Evolutionary conservation across 2,888 invertebrate genomes (phyloP), one percentile per base, ranked within the genome.

Genomic region (Ypsolopha scabrella): DNA sequence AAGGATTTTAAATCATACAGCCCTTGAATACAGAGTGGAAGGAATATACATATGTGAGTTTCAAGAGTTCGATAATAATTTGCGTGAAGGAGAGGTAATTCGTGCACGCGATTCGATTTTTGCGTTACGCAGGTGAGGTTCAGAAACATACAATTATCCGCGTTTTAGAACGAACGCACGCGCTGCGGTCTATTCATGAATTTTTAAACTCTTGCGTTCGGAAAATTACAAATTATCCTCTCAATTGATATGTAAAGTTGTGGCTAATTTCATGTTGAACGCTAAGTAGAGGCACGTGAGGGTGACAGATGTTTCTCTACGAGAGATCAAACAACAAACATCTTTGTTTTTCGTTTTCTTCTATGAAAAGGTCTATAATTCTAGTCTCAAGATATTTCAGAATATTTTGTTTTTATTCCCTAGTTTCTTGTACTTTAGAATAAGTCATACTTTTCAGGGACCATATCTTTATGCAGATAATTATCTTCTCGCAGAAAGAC

Each of bases 181-280:
- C 68, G 71, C 65, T 55, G 58, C 53, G 55, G 67, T 75, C 76
- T 75, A 74, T 73, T 70, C 71, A 69, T 65, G 67, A 70, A 51
- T 47, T 51, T 46, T 41, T 41, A 43, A 43, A 13, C 43, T 43
- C 4, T 24, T 14, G 6, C 43, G 43, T 43, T 11, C 11, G 41
- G n/a, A 24, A 24, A 24, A 24, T 24, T 24, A 24, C 4, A 13
- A 6, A n/a, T 11, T 43, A 8, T 43, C 6, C 13, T 43, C 13
- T 13, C 7, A 43, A 43, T 43, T 43, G 13, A 11, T 11, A 41
- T 11, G 41, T 11, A 11, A 41, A 41, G 11, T 41, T 41, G 24
- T 24, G 24, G 24, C 24, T 24, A 24, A 24, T 24, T 24, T 24
- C 4, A 24, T 24, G 24, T 24, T 24, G 2, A 24, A 24, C 24